phyloP scores from a whole-genome alignment of 2,797 vertebrate genomes.

The Parotocinclus haroldoi region DNA sequence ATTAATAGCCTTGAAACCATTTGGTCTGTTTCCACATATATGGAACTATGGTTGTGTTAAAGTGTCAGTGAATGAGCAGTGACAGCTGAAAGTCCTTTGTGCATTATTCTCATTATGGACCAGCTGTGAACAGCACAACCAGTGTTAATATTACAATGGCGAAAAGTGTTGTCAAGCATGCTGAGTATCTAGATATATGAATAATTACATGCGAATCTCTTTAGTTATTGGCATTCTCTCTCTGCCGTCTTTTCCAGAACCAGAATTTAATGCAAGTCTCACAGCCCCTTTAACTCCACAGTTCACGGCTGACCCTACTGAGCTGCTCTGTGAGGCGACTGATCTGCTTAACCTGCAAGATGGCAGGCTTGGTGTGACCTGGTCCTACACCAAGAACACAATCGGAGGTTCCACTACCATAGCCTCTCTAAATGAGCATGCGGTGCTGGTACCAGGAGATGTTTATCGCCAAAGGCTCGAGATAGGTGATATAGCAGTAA shows the following conservation, averaged over 20 bases:
- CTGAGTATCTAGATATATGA: background rate
- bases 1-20: too few relatives aligned
- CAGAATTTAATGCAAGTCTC: conserved; percentile 71
- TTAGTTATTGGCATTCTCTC: too few relatives aligned
- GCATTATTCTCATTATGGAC: too few relatives aligned
- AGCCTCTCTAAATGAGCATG: conserved; percentile 68
- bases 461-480: conserved; percentile 63
- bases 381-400: conserved; percentile 64
- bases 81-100: too few relatives aligned
- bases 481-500: conserved; percentile 72
- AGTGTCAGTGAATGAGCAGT: too few relatives aligned
- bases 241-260: conserved; percentile 56
- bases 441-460: conserved; percentile 62
- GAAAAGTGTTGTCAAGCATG: background rate
- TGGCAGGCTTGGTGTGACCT: conserved; percentile 66
- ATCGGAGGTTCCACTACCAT: conserved; percentile 42
- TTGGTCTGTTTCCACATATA: too few relatives aligned
- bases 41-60: too few relatives aligned
- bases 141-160: background rate
- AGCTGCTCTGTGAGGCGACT: conserved; percentile 68
- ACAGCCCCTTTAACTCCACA: conserved; percentile 63
- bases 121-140: too few relatives aligned
- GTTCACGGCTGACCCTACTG: conserved; percentile 72
- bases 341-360: conserved; percentile 35
- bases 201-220: too few relatives aligned